phyloP scores from a whole-genome alignment of 30 jellyfish, hydroid and myxozoan genomes.

The Calvadosia cruxmelitensis region DNA sequence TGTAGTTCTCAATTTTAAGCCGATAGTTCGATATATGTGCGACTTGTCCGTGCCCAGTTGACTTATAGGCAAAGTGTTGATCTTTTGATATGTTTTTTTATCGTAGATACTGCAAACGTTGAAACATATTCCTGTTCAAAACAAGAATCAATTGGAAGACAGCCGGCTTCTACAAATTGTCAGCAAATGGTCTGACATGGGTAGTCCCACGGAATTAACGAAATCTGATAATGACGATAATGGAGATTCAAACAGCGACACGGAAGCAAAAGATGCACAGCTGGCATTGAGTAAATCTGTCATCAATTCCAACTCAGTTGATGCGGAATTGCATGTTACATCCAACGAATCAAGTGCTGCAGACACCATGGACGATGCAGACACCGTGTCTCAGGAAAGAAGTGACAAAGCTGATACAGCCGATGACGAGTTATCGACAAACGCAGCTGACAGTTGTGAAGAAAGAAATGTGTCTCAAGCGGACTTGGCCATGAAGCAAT shows the following conservation, averaged over 20 bases:
- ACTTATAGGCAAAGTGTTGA: too few species aligned
- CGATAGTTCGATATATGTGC: too few species aligned
- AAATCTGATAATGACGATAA: conserved; percentile 59
- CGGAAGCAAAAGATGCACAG: conserved; percentile 30
- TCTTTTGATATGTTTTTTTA: too few species aligned
- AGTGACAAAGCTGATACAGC: neutral
- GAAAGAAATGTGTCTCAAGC: neutral
- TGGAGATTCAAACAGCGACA: conserved; percentile 58
- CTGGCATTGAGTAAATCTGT: conserved; percentile 3
- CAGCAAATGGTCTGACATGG: conserved; percentile 44
- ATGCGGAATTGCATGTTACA: conserved; percentile 18
- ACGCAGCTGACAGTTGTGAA: neutral
- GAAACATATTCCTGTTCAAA: conserved; percentile 78
- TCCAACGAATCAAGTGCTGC: conserved; percentile 17
- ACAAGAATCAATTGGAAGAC: conserved; percentile 80
- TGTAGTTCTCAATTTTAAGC: too few species aligned
- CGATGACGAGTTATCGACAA: neutral
- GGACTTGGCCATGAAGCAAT: conserved; percentile 17
- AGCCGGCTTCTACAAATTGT: conserved; percentile 64
- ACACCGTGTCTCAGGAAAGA: neutral
- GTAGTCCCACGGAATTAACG: neutral
- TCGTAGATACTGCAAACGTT: conserved; percentile 67
- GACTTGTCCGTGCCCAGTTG: too few species aligned
- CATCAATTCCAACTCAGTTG: neutral
- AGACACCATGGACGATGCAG: conserved; percentile 3